Conservation (phyloP, 2,113 vertebrate species). For the Ornithorhynchus anatinus region DNA sequence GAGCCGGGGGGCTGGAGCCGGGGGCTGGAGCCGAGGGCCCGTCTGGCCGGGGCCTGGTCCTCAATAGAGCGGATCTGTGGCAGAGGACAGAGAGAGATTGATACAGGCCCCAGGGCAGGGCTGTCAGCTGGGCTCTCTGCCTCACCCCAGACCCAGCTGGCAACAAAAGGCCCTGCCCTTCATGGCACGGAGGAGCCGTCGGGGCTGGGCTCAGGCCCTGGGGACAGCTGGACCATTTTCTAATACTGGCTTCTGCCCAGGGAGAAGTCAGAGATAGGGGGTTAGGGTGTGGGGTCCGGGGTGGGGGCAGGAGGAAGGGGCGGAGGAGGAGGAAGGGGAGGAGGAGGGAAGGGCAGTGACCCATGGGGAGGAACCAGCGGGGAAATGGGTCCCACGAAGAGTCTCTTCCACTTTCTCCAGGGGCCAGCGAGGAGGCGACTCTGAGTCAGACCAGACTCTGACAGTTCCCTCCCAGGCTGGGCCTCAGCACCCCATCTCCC, state of each 20-base stretch:
- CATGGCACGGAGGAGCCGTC: constrained; percentile 63
- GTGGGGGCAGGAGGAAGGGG: background rate
- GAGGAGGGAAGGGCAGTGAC: constrained; percentile 8
- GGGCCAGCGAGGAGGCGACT: background rate
- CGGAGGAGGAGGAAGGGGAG: background rate
- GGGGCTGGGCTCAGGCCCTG: constrained; percentile 57
- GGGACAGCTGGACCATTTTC: constrained; percentile 67
- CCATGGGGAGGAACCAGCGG: background rate
- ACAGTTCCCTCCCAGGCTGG: too few species aligned
- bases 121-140: constrained; percentile 60
- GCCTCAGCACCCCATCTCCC: too few species aligned
- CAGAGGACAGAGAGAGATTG: constrained; percentile 62
- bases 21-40: constrained; percentile 11
- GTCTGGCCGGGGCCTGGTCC: constrained; percentile 20
- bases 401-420: background rate
- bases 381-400: background rate
- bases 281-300: constrained; percentile 50
- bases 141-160: constrained; percentile 58
- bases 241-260: constrained; percentile 56
- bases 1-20: constrained; percentile 11
- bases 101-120: constrained; percentile 44
- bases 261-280: constrained; percentile 46
- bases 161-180: constrained; percentile 62
- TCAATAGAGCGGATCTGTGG: constrained; percentile 60
- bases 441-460: too few species aligned